Evolutionary conservation across 2,113 vertebrate species (phyloP), one percentile per base, ranked within the genome.

Genomic region (Hucho hucho): DNA sequence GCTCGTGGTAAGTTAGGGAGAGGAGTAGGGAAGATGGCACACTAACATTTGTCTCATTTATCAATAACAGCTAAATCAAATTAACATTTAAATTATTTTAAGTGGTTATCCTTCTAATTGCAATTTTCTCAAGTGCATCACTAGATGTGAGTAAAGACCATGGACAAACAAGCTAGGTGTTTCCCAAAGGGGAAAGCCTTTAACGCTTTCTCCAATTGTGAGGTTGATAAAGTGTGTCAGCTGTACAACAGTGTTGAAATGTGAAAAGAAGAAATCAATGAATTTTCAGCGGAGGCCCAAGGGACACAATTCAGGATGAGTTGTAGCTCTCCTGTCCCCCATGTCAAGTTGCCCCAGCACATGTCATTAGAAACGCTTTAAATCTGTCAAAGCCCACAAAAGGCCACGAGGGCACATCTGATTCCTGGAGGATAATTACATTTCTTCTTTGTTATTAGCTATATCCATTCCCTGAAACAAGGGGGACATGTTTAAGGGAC

Each of bases 281-380:
- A 61, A 77, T 80, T 85, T 85, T 75, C 64, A 81, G 71, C 43
- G 79, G 12, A 84, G 74, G 77, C 79, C 84, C 77, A 61, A 28
- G 81, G 79, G 85, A 87, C 64, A 66, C 68, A 73, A 84, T 85
- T 84, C 70, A 61, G 79, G 73, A 84, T 78, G 82, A 87, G 75
- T 47, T 84, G 83, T 70, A 71, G 76, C 58, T 81, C 47, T 72
- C 75, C 74, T 32, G 49, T 72, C 75, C 74, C 29, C 29, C 67
- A 80, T 81, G 82, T 82, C 76, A 80, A 69, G 74, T 76, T 80
- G 77, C 77, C 76, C 78, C 82, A 79, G 61, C 11, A 81, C 84
- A 85, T 79, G 75, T 88, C 86, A 85, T 90, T 88, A 88, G 72
- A 81, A 72, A 81, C 74, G 81, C 84, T 88, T 85, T 83, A 87